Base-by-base conservation (phyloP, 2,797 vertebrate genomes). In the Aplochiton taeniatus region DNA sequence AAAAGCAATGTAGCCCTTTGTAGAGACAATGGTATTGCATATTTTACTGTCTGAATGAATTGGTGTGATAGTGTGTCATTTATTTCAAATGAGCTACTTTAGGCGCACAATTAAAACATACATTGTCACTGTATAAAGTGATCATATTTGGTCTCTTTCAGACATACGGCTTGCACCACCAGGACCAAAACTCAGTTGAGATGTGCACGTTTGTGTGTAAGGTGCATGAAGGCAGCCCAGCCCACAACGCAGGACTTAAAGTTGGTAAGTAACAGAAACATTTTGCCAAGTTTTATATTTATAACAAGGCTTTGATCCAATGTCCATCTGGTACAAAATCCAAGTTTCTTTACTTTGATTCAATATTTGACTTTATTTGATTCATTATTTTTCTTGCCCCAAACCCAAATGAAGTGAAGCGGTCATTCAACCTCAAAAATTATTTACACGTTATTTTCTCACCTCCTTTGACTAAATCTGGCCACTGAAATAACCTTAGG, bases 141-240 rank as follows among this genome's bases (percentile, higher is more conserved):
- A 67, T 0, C 11, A 9, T 41, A 0, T 43, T 63, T 48, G 75
- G n/a, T 75, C 16, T 83, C 47, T 89, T 88, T 48, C 90, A 98
- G 97, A 99, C 96, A 0, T 98, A 98, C 0, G 96, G 96, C 48
- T 92, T 98, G 65, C 96, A 98, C 83, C 96, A 96, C 73, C 93
- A 95, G 75, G 93, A 96, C 73, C 92, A 94, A 64, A 95, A 96
- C 85, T 90, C 93, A 0, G 95, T 98, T 82, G 96, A 98, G 86
- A 97, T 98, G 96, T 97, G 97, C 83, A 98, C 97, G 0, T 98
- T 98, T 53, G 95, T 98, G 78, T 98, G 94, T 77, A 92, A 93
- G 18, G 95, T 99, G 70, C 95, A 96, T 0, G 89, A 93, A 0
- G 90, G 93, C 78, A 96, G 95, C 76, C 94, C 96, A 0, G 96